These are phyloP conservation scores for Procambarus virginalis DNA, from an alignment of 1,140 invertebrate species.

Conservation along the genomic window DNA sequence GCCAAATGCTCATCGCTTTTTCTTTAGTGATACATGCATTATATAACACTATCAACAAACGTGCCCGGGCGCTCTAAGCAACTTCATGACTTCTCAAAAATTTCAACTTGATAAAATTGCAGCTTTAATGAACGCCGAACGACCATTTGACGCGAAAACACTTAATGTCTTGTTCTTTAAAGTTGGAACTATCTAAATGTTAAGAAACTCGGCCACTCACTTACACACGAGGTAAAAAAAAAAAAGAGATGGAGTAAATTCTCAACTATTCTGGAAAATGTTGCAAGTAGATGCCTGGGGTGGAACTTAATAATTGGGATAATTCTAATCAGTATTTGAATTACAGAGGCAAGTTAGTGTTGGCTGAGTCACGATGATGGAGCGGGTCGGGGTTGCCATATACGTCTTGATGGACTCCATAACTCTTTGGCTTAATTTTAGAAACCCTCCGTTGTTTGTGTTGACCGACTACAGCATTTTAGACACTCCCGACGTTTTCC, in stretches of 20 bases:
- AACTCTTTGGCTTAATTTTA: no score
- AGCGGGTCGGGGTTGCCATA: slow-evolving; percentile 40
- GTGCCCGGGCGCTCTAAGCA: background rate
- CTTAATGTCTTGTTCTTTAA: slow-evolving; percentile 26
- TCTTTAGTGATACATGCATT: slow-evolving; percentile 63
- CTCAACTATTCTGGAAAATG: background rate
- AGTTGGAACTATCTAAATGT: slow-evolving; percentile 46
- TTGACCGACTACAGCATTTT: no score
- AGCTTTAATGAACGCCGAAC: background rate
- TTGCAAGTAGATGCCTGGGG: background rate
- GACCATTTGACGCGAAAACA: background rate
- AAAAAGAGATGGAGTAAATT: background rate
- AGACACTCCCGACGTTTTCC: no score
- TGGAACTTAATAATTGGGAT: slow-evolving; percentile 13
- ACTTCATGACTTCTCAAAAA: background rate
- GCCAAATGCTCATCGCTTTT: slow-evolving; percentile 62
- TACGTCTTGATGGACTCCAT: no score
- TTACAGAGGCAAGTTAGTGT: slow-evolving; percentile 45
- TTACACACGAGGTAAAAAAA: background rate
- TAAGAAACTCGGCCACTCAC: slow-evolving; percentile 36
- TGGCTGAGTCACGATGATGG: slow-evolving; percentile 51
- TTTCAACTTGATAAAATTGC: background rate
- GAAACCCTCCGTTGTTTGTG: no score
- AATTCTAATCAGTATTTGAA: slow-evolving; percentile 50
- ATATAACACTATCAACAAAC: slow-evolving; percentile 45